Conservation (phyloP, 2,797 vertebrate species). For the Darevskia nairensis region DNA sequence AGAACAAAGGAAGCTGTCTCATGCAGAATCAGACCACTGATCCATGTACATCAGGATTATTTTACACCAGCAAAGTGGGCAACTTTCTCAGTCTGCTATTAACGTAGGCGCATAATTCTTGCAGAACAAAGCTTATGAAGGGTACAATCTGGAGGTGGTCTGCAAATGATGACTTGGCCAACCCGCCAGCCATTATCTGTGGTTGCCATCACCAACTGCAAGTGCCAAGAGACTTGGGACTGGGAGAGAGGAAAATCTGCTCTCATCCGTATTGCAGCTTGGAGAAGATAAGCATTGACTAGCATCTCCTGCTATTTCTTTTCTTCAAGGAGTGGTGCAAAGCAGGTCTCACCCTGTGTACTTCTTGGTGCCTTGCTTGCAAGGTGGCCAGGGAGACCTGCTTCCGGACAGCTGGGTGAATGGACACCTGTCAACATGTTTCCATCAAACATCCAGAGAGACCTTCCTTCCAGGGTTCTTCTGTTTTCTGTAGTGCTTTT, state of each 20-base stretch:
- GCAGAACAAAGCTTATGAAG: neutral
- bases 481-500: no score
- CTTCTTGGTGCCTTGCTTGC: no score
- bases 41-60: no score
- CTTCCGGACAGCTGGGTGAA: no score
- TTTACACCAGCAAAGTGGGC: no score
- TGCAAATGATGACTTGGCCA: neutral
- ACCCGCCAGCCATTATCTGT: neutral
- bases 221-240: neutral
- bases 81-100: neutral
- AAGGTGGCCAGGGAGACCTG: neutral
- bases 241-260: neutral
- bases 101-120: neutral
- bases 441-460: no score
- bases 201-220: neutral
- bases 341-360: neutral
- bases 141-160: neutral
- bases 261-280: neutral
- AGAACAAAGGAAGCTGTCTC: no score
- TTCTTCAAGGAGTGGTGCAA: neutral
- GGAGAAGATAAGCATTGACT: neutral
- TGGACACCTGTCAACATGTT: no score
- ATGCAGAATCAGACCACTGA: no score
- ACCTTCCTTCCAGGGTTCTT: no score
- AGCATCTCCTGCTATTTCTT: neutral